These are phyloP conservation scores for Syrphus vitripennis DNA, from an alignment of 2,888 invertebrate species.

Conservation along the genomic window DNA sequence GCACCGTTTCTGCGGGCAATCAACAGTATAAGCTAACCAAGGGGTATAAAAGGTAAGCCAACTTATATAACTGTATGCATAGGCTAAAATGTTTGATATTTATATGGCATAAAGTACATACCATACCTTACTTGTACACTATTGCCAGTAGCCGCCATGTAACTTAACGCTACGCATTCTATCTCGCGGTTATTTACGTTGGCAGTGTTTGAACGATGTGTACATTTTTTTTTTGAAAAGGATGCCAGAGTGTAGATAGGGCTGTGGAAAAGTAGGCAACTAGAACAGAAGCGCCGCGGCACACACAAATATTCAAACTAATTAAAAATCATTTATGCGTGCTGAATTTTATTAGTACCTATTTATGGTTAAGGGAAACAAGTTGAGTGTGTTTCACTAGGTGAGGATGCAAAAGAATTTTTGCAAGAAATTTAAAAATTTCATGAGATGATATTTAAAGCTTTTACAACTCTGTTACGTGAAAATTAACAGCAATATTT, in stretches of 20 bases:
- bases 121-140: background rate
- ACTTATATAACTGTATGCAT: conserved; percentile 32
- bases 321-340: conserved; percentile 58
- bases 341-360: conserved; percentile 52
- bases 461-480: too few relatives aligned
- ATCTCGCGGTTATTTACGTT: conserved; percentile 56
- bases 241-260: background rate
- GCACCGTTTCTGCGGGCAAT: conserved; percentile 46
- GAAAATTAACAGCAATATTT: too few relatives aligned
- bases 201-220: conserved; percentile 60
- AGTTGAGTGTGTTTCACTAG: conserved; percentile 10
- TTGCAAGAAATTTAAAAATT: background rate
- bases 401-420: background rate
- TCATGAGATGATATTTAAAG: too few relatives aligned
- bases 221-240: background rate
- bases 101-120: background rate
- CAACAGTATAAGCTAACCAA: conserved; percentile 13
- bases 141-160: background rate
- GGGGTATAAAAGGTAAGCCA: conserved; percentile 37
- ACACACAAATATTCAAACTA: background rate
- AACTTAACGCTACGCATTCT: conserved; percentile 18
- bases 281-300: background rate
- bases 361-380: conserved; percentile 2
- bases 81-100: conserved; percentile 41
- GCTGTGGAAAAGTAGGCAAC: background rate